Conservation (phyloP, 2,888 invertebrate species). For the Ornithoptera alexandrae region DNA sequence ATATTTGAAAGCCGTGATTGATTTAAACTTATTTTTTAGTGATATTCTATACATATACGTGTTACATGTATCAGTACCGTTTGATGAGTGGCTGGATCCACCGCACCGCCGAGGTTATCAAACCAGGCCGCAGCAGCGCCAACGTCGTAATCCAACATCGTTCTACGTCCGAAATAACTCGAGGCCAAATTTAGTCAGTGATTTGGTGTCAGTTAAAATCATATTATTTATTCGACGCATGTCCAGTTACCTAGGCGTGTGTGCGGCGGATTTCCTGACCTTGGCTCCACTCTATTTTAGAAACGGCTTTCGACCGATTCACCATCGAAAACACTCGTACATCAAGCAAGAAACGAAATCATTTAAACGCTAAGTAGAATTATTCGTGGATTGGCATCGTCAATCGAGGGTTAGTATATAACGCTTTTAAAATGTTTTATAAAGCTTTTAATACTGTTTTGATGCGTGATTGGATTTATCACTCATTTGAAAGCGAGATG, state of each 20-base stretch:
- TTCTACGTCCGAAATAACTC: conserved; percentile 2
- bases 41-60: not conserved
- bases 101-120: not conserved
- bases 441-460: conserved; percentile 4
- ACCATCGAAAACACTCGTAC: conserved; percentile 37
- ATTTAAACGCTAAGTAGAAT: conserved; percentile 40
- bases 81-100: not conserved
- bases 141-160: not conserved
- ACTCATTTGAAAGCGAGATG: not conserved
- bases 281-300: conserved; percentile 39
- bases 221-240: conserved; percentile 19
- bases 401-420: conserved; percentile 41
- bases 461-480: not conserved
- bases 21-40: no score
- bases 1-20: no score
- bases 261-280: conserved; percentile 45
- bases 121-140: not conserved
- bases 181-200: conserved; percentile 14
- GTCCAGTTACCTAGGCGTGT: conserved; percentile 17
- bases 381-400: conserved; percentile 35
- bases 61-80: not conserved
- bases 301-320: conserved; percentile 36
- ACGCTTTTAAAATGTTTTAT: conserved; percentile 31
- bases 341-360: conserved; percentile 39
- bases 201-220: conserved; percentile 22